phyloP scores from a whole-genome alignment of 92 coral and sea anemone genomes.

The Anthopleura xanthogrammica region DNA sequence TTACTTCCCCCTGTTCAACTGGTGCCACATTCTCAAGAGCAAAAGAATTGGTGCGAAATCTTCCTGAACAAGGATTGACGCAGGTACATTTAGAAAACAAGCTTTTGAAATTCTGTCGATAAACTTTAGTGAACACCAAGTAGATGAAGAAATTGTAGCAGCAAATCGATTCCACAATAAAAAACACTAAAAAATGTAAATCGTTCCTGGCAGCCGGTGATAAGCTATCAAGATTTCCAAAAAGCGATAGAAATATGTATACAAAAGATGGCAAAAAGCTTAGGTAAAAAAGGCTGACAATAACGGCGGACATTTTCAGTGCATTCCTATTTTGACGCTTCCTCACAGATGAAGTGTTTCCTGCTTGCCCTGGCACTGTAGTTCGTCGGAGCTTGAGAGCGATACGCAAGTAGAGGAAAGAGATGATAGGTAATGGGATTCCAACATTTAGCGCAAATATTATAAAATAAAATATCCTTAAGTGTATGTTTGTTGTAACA shows the following conservation, averaged over 20 bases:
- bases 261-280: not conserved
- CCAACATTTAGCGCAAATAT: not conserved
- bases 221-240: too few species aligned
- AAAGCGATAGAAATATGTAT: too few species aligned
- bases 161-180: conserved; percentile 8
- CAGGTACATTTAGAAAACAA: not conserved
- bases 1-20: not conserved
- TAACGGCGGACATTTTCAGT: too few species aligned
- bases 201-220: not conserved
- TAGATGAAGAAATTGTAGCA: conserved; percentile 19
- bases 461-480: not conserved
- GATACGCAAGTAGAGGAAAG: too few species aligned
- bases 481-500: not conserved
- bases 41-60: not conserved
- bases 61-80: not conserved
- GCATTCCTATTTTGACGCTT: too few species aligned
- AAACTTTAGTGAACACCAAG: conserved; percentile 9
- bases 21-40: not conserved
- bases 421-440: too few species aligned
- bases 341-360: too few species aligned
- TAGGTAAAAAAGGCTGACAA: too few species aligned
- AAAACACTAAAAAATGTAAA: conserved; percentile 1
- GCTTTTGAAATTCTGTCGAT: conserved; percentile 16
- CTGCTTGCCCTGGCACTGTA: too few species aligned
- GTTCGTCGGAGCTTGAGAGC: too few species aligned